phyloP scores from a whole-genome alignment of 2,888 invertebrate species.

The Yponomeuta sedellus region DNA sequence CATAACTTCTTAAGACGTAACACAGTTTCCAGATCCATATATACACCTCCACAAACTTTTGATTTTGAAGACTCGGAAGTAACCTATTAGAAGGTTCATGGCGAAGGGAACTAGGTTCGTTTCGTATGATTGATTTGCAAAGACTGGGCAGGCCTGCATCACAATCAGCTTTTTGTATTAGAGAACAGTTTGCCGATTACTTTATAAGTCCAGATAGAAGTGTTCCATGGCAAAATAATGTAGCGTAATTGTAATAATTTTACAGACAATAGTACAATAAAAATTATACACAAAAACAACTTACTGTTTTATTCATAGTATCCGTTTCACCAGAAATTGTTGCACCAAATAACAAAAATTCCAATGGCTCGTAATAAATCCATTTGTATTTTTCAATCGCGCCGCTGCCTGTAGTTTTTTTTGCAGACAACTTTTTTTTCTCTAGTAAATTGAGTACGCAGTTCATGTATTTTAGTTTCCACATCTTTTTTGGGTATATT shows the following conservation, averaged over 20 bases:
- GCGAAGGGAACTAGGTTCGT: slow-evolving; percentile 23
- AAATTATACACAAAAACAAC: too few species aligned
- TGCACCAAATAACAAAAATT: slow-evolving; percentile 12
- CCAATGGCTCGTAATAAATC: slow-evolving; percentile 15
- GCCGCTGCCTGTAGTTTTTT: slow-evolving; percentile 12
- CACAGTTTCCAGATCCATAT: slow-evolving; percentile 10
- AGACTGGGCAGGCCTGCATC: slow-evolving; percentile 22
- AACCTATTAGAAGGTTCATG: slow-evolving; percentile 19
- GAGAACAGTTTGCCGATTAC: slow-evolving; percentile 27
- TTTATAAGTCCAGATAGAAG: slow-evolving; percentile 26
- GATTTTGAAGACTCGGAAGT: not conserved
- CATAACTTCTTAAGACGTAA: slow-evolving; percentile 26
- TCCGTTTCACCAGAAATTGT: slow-evolving; percentile 14
- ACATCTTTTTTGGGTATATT: not conserved
- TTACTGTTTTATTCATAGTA: slow-evolving; percentile 5
- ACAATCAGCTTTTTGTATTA: slow-evolving; percentile 26
- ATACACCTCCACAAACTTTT: slow-evolving; percentile 14
- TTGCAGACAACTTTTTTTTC: slow-evolving; percentile 13
- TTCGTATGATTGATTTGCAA: slow-evolving; percentile 24
- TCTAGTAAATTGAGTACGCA: slow-evolving; percentile 11
- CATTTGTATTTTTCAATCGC: slow-evolving; percentile 12
- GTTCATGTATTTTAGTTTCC: slow-evolving; percentile 14
- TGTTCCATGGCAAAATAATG: slow-evolving; percentile 16
- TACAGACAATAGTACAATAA: too few species aligned
- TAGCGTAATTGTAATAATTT: slow-evolving; percentile 19